A percentile compares a stretch with the other conserved stretches of the same genome.
These are phyloP conservation scores for Uropetala carovei DNA, from an alignment of 2,888 invertebrate species.

Conservation along the genomic window DNA sequence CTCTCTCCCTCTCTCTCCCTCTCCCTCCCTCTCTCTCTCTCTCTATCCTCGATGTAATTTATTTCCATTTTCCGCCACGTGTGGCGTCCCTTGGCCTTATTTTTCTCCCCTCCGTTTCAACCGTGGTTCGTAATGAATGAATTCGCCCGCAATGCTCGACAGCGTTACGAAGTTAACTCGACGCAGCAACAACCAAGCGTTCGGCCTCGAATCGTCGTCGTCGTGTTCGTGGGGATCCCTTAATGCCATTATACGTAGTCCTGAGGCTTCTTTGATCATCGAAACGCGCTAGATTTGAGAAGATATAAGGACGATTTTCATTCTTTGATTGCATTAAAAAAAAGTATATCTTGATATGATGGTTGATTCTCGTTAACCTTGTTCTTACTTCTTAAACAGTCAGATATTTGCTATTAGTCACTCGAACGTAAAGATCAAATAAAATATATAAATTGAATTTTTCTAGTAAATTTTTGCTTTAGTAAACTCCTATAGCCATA, in stretches of 20 bases:
- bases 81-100: background rate
- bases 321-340: too few species aligned
- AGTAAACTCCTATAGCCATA: too few species aligned
- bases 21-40: too few species aligned
- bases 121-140: background rate
- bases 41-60: background rate
- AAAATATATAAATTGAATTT: too few species aligned
- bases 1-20: too few species aligned
- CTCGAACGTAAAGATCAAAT: too few species aligned
- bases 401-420: too few species aligned
- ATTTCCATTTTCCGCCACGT: background rate
- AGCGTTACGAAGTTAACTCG: conserved; percentile 7
- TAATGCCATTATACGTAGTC: background rate
- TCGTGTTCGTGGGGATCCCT: conserved; percentile 4
- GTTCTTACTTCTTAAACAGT: too few species aligned
- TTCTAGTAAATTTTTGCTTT: too few species aligned
- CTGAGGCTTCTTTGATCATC: background rate
- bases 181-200: background rate
- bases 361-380: too few species aligned
- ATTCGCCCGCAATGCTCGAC: background rate
- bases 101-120: background rate
- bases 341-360: too few species aligned
- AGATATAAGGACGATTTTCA: too few species aligned
- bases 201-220: background rate
- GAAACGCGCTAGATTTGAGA: background rate